Evolutionary conservation across 2,113 vertebrate genomes (phyloP), one percentile per base, ranked within the genome.

Genomic region (Epinephelus moara): DNA sequence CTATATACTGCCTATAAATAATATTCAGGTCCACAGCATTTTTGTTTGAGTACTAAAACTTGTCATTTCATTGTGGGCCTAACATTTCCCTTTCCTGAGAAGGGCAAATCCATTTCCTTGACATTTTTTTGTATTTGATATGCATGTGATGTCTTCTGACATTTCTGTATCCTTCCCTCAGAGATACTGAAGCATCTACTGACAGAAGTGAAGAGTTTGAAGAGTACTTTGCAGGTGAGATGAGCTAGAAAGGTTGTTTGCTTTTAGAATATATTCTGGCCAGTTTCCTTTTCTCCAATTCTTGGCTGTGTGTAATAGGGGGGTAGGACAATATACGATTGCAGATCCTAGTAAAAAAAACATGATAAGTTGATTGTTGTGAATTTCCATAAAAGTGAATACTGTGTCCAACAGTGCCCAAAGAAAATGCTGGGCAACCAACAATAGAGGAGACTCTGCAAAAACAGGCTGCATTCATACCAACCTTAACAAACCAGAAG

Each of bases 141-240:
- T 82, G 75, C 80, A 71, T 71, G 37, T 49, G 49, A 68, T 71
- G 70, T 77, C 62, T 45, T 76, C 14, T 91, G 78, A 81, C 79
- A 69, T 93, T 83, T 85, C 55, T 74, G n/a, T 69, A 12, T 80
- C 73, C 42, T 75, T 80, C 62, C 76, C 25, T 83, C 70, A 96
- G 95, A 94, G 85, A 84, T 94, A 56, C 76, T 96, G 82, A 85
- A 82, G 70, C 75, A 78, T 84, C 89, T 96, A n/a, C 88, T 95
- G 78, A 78, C 75, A 52, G 95, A 96, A 72, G 82, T 95, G 84
- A 93, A 78, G 71, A 91, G 72, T 78, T 70, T 95, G 83, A 95
- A 88, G 80, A 92, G 76, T 53, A 91, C 91, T 30, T 81, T 95
- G 57, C 87, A 94, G 95, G 95, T 96, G 59, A 92, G 91, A 66